These are phyloP conservation scores for Leptodactylus fuscus DNA, from an alignment of 2,113 vertebrate genomes.

Conservation along the genomic window DNA sequence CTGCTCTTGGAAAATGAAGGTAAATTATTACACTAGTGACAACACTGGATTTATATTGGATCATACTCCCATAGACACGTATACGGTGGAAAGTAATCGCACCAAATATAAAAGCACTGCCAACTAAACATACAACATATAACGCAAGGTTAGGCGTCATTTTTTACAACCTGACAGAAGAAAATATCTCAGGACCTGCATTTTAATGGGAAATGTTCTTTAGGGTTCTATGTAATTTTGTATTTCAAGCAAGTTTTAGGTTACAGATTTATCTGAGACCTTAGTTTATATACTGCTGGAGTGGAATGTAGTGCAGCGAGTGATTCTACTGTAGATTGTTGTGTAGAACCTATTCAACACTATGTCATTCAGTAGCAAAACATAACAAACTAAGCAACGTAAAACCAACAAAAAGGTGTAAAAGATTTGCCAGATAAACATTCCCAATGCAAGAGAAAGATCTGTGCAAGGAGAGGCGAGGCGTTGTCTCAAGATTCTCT, in stretches of 20 bases:
- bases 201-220: neutral
- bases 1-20: conserved; percentile 4
- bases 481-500: neutral
- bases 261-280: neutral
- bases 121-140: neutral
- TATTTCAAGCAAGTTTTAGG: neutral
- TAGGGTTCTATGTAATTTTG: neutral
- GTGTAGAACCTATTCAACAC: neutral
- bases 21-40: conserved; percentile 13
- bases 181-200: neutral
- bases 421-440: neutral
- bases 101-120: neutral
- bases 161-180: neutral
- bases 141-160: neutral
- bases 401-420: neutral
- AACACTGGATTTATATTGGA: conserved; percentile 26
- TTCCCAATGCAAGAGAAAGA: neutral
- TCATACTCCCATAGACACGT: neutral
- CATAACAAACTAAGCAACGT: neutral
- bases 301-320: neutral
- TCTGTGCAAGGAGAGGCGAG: neutral
- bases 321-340: neutral
- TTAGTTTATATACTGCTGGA: neutral
- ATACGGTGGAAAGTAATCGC: neutral
- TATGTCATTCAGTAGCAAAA: neutral